Conservation (phyloP, 1,140 invertebrate species). For the Drosophila teissieri region DNA sequence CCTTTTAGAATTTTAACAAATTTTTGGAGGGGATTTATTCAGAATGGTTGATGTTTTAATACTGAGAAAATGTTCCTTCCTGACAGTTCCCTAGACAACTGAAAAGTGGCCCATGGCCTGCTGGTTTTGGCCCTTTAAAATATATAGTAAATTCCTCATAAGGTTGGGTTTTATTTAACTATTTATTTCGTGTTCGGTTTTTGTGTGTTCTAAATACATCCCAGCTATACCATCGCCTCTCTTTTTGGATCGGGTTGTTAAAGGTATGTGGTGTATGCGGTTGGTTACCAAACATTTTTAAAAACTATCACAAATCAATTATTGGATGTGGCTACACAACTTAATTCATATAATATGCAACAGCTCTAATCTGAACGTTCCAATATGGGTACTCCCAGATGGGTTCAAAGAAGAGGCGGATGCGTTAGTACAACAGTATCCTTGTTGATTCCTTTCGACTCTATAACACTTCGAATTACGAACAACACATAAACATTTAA, state of each 20-base stretch:
- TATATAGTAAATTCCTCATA: not conserved
- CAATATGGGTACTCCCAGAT: not conserved
- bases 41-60: constrained; percentile 69
- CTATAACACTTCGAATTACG: constrained; percentile 51
- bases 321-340: constrained; percentile 76
- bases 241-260: constrained; percentile 26
- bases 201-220: constrained; percentile 64
- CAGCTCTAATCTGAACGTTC: constrained; percentile 23
- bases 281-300: constrained; percentile 76
- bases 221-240: constrained; percentile 37
- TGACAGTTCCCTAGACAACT: constrained; percentile 7
- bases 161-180: constrained; percentile 18
- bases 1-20: constrained; percentile 82
- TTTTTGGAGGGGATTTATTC: constrained; percentile 62
- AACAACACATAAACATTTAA: constrained; percentile 66
- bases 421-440: constrained; percentile 52
- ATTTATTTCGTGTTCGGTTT: constrained; percentile 55
- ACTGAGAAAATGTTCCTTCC: constrained; percentile 43
- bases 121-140: not conserved
- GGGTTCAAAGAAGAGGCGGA: constrained; percentile 10
- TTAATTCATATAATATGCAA: constrained; percentile 58
- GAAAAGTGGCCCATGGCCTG: not conserved
- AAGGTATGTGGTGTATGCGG: constrained; percentile 45
- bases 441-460: constrained; percentile 37
- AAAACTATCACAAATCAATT: constrained; percentile 83